Evolutionary conservation across 2,797 vertebrate species (phyloP).

Genomic region (Octomys mimax): DNA sequence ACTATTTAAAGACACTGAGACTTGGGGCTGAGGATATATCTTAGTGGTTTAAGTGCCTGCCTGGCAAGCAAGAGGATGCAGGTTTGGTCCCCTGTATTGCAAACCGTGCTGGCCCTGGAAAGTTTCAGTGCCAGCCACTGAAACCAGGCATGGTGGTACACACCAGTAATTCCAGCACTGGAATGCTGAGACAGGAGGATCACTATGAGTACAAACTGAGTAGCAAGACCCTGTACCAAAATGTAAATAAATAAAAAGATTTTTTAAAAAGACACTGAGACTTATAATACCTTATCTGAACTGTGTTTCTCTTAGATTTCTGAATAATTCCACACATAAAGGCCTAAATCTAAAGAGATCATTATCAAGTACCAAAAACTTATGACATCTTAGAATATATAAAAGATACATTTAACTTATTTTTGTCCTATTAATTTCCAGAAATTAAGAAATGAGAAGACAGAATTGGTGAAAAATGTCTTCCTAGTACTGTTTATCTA

Average conservation of each 20-base stretch:
- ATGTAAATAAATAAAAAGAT: too few species aligned
- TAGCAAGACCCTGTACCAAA: too few species aligned
- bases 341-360: not conserved
- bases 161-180: too few species aligned
- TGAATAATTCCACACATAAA: not conserved
- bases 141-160: too few species aligned
- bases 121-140: too few species aligned
- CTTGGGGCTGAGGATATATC: not conserved
- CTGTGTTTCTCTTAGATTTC: not conserved
- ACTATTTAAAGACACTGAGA: not conserved
- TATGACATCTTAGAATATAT: not conserved
- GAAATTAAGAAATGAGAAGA: constrained; percentile 40
- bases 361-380: not conserved
- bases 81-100: too few species aligned
- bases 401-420: not conserved
- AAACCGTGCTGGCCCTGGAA: too few species aligned
- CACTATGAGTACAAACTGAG: too few species aligned
- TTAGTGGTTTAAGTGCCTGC: too few species aligned
- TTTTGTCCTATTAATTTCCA: not conserved
- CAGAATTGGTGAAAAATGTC: not conserved
- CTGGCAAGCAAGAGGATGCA: too few species aligned
- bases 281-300: not conserved
- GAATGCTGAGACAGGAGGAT: too few species aligned
- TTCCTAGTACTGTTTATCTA: not conserved
- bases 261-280: not conserved